Percentiles rank a stretch among this genome's conserved stretches.
Conservation (phyloP, 64 coral and sea anemone genomes). For the Pocillopora damicornis region DNA sequence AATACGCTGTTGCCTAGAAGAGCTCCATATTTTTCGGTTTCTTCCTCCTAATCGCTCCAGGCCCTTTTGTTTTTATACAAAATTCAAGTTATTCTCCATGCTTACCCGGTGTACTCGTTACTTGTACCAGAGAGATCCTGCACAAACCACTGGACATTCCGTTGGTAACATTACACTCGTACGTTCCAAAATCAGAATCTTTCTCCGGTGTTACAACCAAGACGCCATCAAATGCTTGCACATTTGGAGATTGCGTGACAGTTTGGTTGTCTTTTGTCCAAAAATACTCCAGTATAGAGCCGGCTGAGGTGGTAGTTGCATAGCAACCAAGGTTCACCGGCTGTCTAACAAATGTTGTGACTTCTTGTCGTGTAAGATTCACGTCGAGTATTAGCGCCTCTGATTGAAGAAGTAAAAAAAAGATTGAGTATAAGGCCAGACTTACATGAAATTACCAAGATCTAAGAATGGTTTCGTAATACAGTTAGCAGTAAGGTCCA, state of each 20-base stretch:
- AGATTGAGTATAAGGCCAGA: not conserved
- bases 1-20: too few species aligned
- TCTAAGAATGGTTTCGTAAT: too few species aligned
- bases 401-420: not conserved
- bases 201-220: conserved; percentile 4
- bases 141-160: conserved; percentile 15
- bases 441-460: not conserved
- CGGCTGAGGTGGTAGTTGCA: not conserved
- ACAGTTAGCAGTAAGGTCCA: too few species aligned
- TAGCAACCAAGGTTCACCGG: conserved; percentile 36
- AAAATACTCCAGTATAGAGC: not conserved
- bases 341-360: conserved; percentile 6
- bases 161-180: conserved; percentile 12
- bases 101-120: conserved; percentile 3
- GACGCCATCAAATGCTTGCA: conserved; percentile 9
- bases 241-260: not conserved
- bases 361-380: conserved; percentile 6
- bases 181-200: conserved; percentile 28
- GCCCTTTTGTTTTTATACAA: not conserved
- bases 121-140: conserved; percentile 4
- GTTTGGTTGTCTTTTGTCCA: conserved; percentile 44
- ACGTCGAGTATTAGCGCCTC: conserved; percentile 11
- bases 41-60: not conserved
- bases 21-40: too few species aligned
- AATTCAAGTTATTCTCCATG: not conserved